Evolutionary conservation across 2,797 vertebrate species (phyloP).

Genomic region (Phylloscopus collybita): DNA sequence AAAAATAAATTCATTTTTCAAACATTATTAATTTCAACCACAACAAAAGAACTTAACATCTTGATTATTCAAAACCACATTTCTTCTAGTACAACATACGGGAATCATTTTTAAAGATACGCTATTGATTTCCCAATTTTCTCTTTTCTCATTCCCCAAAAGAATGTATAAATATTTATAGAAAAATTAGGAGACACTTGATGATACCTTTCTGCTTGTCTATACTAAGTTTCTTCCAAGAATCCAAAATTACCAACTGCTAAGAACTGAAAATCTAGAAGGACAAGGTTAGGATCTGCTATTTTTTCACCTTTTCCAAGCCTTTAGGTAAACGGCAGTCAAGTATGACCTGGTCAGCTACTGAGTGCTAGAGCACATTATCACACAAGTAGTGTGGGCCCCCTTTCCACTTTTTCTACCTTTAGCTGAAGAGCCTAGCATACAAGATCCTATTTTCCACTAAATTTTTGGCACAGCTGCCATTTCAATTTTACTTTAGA

Average conservation of each 20-base stretch:
- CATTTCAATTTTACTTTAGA: background rate
- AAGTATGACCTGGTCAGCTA: background rate
- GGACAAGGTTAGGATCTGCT: background rate
- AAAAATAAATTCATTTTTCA: background rate
- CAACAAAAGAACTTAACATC: background rate
- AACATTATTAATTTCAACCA: background rate
- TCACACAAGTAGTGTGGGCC: fast-evolving
- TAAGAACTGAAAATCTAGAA: background rate
- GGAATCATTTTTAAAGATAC: background rate
- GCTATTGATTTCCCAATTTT: background rate
- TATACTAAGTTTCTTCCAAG: background rate
- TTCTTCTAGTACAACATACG: background rate
- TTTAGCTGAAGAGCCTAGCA: background rate
- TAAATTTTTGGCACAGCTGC: background rate
- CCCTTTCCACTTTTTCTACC: background rate
- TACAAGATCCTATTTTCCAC: background rate
- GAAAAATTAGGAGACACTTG: background rate
- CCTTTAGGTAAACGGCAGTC: background rate
- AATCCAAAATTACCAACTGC: background rate
- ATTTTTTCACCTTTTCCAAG: background rate
- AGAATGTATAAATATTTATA: background rate
- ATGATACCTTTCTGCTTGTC: background rate
- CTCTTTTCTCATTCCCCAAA: background rate
- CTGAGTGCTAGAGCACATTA: background rate
- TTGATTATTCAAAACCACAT: background rate